These are phyloP conservation scores for Clarias batrachus DNA, from an alignment of 2,113 vertebrate species.

Conservation along the genomic window DNA sequence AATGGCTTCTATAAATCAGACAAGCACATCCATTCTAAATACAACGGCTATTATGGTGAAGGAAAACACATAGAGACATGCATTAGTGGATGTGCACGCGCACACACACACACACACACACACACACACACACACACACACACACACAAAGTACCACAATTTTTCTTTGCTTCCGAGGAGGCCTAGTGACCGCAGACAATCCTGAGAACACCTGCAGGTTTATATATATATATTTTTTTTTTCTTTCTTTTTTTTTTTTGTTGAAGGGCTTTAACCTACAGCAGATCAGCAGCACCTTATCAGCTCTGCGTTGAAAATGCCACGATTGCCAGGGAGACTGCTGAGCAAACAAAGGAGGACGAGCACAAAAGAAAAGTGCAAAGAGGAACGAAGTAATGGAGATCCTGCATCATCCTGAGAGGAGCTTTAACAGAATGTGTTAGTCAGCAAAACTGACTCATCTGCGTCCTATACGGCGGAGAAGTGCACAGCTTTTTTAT, in stretches of 20 bases:
- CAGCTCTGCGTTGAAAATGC: slow-evolving; percentile 5
- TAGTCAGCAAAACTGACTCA: slow-evolving; percentile 54
- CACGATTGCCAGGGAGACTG: slow-evolving; percentile 14
- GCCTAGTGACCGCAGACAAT: neutral
- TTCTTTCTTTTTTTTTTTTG: no score
- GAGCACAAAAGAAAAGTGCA: slow-evolving; percentile 23
- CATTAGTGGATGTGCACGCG: slow-evolving; percentile 12
- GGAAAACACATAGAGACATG: slow-evolving; percentile 36
- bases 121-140: slow-evolving; percentile 12
- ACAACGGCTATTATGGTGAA: slow-evolving; percentile 34
- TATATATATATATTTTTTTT: neutral
- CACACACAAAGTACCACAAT: neutral
- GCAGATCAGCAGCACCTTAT: slow-evolving; percentile 11
- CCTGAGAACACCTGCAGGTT: slow-evolving; percentile 25
- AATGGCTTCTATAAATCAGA: slow-evolving; percentile 51
- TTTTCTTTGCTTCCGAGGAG: neutral
- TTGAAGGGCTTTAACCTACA: slow-evolving; percentile 5
- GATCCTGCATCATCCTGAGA: slow-evolving; percentile 4
- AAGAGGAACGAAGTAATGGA: slow-evolving; percentile 15
- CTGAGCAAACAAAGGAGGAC: slow-evolving; percentile 24
- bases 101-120: slow-evolving; percentile 5
- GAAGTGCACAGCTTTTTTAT: slow-evolving; percentile 51
- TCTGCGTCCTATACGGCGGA: slow-evolving; percentile 36
- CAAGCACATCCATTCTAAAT: slow-evolving; percentile 36
- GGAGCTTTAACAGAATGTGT: slow-evolving; percentile 59